Percentiles rank a stretch among this genome's conserved stretches.
These are phyloP conservation scores for Drosophila navojoa DNA, from an alignment of 1,140 invertebrate genomes.

Conservation along the genomic window DNA sequence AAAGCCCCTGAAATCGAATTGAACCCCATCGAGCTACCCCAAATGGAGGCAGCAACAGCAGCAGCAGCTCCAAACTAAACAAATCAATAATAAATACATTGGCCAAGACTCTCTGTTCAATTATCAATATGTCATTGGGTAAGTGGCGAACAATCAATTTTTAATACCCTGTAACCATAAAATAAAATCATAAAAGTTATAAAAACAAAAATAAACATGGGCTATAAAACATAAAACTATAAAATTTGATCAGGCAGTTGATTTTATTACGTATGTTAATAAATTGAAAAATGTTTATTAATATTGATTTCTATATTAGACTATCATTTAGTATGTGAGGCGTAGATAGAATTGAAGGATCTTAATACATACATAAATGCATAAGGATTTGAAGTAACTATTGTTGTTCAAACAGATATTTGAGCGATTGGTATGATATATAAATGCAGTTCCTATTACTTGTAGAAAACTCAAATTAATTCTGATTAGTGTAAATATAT, in stretches of 20 bases:
- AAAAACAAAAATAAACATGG: not conserved
- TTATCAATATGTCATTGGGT: slow-evolving; percentile 65
- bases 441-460: too few species aligned
- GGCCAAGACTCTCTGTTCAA: slow-evolving; percentile 16
- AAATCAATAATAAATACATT: not conserved
- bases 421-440: too few species aligned
- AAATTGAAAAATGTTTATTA: too few species aligned
- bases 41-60: not conserved
- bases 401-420: too few species aligned
- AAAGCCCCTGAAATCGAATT: slow-evolving; percentile 52
- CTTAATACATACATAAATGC: too few species aligned
- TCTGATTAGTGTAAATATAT: too few species aligned
- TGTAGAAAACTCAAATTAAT: too few species aligned
- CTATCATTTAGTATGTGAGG: too few species aligned
- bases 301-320: too few species aligned
- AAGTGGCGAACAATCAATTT: slow-evolving; percentile 44
- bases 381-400: too few species aligned
- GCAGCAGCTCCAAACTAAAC: slow-evolving; percentile 26
- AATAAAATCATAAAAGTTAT: not conserved
- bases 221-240: slow-evolving; percentile 1
- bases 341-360: too few species aligned
- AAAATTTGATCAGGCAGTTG: not conserved
- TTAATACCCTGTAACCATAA: slow-evolving; percentile 27
- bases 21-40: not conserved
- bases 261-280: not conserved